Base-by-base conservation (phyloP, 2,797 vertebrate species). In the Chaetodon trifasciatus region DNA sequence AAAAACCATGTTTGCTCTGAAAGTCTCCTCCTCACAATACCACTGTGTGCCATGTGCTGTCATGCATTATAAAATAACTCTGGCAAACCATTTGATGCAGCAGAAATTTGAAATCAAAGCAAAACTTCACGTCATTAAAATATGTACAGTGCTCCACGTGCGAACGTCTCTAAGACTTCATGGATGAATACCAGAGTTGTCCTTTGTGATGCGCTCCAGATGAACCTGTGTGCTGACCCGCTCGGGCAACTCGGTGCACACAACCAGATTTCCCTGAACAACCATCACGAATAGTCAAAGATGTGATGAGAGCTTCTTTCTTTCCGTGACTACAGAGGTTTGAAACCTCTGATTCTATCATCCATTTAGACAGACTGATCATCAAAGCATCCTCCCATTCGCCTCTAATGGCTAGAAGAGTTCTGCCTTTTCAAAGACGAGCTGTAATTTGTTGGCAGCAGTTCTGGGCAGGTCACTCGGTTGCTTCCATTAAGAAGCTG, bases 41-140 rank as follows among this genome's bases (percentile, higher is more conserved):
- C 32, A 11, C 57, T n/a, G 23, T n/a, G 61, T 57, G 47, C 28
- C 40, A 19, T 57, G 61, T 73, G 44, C 47, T 32, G 53, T 70
- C 65, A 74, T 83, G 53, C 61, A 78, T 74, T 72, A 53, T 46
- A 7, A 53, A 82, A 66, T 32, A 52, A 21, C 66, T 63, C 44
- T 61, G 58, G 37, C 8, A 37, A 81, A 74, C 7, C 44, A 50
- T 74, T 69, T 57, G 55, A 74, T 62, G 63, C 73, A 66, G 53
- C 21, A 47, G 32, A 35, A 79, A 66, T 57, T 79, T 72, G 0
- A 56, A 52, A 74, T 69, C 53, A 37, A 63, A 76, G 52, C 23
- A 24, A 39, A 44, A 8, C 65, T 49, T 74, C 40, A 40, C 1
- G 1, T 7, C 39, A 8, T 46, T 35, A 23, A 62, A 70, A 21